Conservation (phyloP, 2,888 invertebrate genomes). For the Notodonta dromedarius region DNA sequence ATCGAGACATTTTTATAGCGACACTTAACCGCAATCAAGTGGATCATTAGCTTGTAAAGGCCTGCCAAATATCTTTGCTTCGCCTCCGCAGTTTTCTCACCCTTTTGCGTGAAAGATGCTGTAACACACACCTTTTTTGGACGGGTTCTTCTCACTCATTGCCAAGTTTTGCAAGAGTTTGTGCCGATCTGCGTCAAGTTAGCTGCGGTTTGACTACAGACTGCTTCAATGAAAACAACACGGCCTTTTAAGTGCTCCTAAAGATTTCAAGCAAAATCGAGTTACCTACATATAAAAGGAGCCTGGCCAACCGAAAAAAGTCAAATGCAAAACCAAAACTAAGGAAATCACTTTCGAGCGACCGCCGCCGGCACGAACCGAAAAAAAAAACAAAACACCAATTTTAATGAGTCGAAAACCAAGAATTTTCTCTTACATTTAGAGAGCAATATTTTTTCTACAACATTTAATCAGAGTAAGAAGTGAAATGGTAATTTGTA, state of each 20-base stretch:
- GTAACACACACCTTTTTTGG: conserved; percentile 71
- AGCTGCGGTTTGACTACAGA: conserved; percentile 29
- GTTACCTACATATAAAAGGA: conserved; percentile 18
- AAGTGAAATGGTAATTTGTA: conserved; percentile 84
- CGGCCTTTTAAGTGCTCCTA: conserved; percentile 14
- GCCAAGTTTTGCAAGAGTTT: conserved; percentile 65
- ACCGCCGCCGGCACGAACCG: conserved; percentile 38
- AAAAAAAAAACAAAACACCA: conserved; percentile 75
- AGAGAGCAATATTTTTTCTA: conserved; percentile 83
- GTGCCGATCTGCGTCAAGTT: conserved; percentile 39
- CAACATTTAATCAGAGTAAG: conserved; percentile 84
- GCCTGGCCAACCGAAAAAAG: conserved; percentile 38
- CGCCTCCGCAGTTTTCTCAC: conserved; percentile 71
- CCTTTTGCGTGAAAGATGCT: conserved; percentile 70
- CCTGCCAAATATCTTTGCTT: conserved; percentile 82
- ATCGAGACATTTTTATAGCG: conserved; percentile 79
- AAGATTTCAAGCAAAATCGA: not conserved
- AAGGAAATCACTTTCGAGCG: conserved; percentile 51
- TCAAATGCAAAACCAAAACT: conserved; percentile 60
- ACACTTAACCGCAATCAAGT: conserved; percentile 82
- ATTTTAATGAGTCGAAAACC: conserved; percentile 82
- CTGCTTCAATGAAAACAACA: conserved; percentile 32
- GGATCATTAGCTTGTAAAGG: conserved; percentile 82
- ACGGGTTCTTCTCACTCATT: conserved; percentile 51
- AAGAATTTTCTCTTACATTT: conserved; percentile 81